Conservation (phyloP, 2,113 vertebrate species). For the Paramisgurnus dabryanus region DNA sequence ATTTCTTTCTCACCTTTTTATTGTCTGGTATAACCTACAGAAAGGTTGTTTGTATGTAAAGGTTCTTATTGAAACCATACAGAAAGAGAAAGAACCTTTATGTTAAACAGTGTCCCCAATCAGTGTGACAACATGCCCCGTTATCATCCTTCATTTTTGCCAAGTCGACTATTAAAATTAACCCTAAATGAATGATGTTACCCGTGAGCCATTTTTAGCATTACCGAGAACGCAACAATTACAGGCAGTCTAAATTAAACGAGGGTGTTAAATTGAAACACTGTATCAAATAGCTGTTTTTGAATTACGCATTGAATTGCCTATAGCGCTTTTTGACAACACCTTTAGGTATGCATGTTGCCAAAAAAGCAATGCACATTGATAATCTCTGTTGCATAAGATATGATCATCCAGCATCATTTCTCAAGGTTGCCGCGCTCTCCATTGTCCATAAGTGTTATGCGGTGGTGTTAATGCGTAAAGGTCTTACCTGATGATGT, state of each 20-base stretch:
- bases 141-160: neutral
- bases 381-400: too few species aligned
- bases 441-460: neutral
- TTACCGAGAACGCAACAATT: neutral
- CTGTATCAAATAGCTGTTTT: neutral
- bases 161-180: too few species aligned
- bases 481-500: constrained; percentile 23
- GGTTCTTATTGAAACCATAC: too few species aligned
- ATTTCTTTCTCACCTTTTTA: too few species aligned
- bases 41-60: too few species aligned
- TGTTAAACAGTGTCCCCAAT: too few species aligned
- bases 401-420: too few species aligned
- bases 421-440: neutral
- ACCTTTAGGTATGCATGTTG: neutral
- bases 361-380: neutral
- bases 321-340: neutral
- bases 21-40: too few species aligned
- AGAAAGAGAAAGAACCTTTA: too few species aligned
- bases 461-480: neutral
- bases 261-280: too few species aligned
- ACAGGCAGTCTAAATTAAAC: too few species aligned
- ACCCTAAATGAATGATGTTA: neutral
- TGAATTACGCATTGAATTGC: neutral
- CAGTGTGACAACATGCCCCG: neutral
- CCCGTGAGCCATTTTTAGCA: neutral